These are phyloP conservation scores for Drosophila meridionalis DNA, from an alignment of 2,888 invertebrate species.

Conservation along the genomic window DNA sequence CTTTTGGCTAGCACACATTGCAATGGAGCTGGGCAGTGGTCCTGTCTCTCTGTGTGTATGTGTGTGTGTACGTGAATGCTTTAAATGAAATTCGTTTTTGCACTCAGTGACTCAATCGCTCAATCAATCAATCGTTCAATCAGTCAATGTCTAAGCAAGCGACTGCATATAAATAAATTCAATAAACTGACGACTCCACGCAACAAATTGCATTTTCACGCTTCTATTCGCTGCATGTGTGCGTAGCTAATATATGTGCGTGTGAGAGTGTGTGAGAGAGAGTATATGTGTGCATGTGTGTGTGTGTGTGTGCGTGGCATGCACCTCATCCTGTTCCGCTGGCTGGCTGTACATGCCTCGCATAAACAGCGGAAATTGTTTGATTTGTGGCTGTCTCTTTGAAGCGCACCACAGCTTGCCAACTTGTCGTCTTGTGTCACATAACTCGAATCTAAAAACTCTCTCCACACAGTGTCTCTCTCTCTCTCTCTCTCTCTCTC, in stretches of 20 bases:
- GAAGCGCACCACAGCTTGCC: conserved; percentile 14
- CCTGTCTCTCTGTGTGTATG: not conserved
- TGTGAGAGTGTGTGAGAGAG: not conserved
- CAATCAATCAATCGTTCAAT: conserved; percentile 60
- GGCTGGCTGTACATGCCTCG: conserved; percentile 6
- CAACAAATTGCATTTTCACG: conserved; percentile 68
- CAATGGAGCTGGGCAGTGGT: not conserved
- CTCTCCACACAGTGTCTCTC: too few relatives aligned
- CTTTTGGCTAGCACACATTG: not conserved
- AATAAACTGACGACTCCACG: conserved; percentile 61
- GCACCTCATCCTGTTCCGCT: conserved; percentile 3
- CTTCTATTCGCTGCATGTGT: conserved; percentile 2
- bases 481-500: not conserved
- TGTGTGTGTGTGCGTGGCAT: conserved; percentile 3
- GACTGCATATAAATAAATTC: conserved; percentile 75
- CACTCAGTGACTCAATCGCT: conserved; percentile 43
- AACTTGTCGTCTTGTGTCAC: conserved; percentile 9
- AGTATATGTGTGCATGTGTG: not conserved
- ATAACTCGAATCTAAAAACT: not conserved
- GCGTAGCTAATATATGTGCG: not conserved
- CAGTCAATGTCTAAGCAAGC: conserved; percentile 65
- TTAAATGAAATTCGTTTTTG: conserved; percentile 39
- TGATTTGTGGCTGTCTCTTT: conserved; percentile 55
- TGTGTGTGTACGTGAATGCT: not conserved
- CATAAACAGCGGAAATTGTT: conserved; percentile 59